Evolutionary conservation across 1,140 invertebrate species (phyloP).

Genomic region (Ostrea edulis): DNA sequence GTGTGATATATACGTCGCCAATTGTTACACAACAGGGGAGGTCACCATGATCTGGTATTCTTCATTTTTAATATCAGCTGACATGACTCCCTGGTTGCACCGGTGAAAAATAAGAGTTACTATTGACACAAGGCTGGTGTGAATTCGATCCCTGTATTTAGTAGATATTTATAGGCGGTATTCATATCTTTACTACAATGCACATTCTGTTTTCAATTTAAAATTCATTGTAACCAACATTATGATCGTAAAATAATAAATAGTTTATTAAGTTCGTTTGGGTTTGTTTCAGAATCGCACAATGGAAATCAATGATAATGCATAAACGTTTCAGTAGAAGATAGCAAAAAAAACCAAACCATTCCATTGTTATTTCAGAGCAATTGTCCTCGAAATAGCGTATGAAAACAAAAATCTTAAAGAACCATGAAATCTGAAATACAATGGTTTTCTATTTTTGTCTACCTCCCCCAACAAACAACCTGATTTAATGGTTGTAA

Average conservation of each 20-base stretch:
- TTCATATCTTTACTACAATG: no score
- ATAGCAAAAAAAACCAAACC: neutral
- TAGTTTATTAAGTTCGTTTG: neutral
- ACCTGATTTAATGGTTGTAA: neutral
- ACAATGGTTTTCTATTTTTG: neutral
- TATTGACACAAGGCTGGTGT: no score
- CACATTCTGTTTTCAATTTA: no score
- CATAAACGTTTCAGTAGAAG: neutral
- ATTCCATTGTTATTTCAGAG: neutral
- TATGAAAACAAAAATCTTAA: neutral
- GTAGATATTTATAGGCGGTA: no score
- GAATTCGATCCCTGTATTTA: no score
- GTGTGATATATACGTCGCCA: neutral
- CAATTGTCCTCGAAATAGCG: slow-evolving; percentile 23
- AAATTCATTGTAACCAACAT: no score
- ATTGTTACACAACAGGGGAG: no score
- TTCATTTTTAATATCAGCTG: no score
- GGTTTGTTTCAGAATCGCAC: neutral
- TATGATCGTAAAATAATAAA: neutral
- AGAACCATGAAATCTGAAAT: slow-evolving; percentile 9
- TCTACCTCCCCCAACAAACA: neutral
- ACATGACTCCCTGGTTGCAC: no score
- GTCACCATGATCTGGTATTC: no score
- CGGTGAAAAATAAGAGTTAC: no score
- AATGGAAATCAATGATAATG: slow-evolving; percentile 4